Base-by-base conservation (phyloP, 2,797 vertebrate genomes). In the Botia almorhae region DNA sequence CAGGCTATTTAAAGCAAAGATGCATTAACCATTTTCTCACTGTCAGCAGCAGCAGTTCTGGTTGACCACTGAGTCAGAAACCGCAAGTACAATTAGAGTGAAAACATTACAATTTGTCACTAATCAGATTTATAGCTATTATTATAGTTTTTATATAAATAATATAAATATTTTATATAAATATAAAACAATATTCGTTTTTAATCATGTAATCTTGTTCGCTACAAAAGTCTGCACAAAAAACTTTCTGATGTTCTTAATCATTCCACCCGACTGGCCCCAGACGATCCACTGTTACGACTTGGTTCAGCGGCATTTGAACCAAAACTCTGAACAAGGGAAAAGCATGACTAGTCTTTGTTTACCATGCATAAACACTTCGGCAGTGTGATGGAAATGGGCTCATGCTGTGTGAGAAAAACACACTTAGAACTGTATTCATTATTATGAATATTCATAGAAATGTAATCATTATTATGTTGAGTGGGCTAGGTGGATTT, bases 1-100 rank as follows among this genome's bases (percentile, higher is more conserved):
- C 23, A 33, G 39, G 70, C 85, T 87, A 85, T 87, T 87, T 85
- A 85, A 83, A 87, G 85, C 21, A 7, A 7, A 36, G 65, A 64
- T 46, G 71, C 56, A 53, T 39, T 50, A 14, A 53, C 16, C 33
- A 43, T 77, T 65, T 39, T 58, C 3, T 12, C 64, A 13, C 21
- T 19, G n/a, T 74, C 82, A 21, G 39, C 36, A 29, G 46, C 19
- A 23, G 61, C 16, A 3, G 29, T 10, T 55, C 26, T 63, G 0
- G 23, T 17, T 71, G 55, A 39, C 8, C 43, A 2, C 19, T 23
- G 1, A 7, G 36, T 14, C 61, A 55, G 16, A 26, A 55, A 13
- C 23, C 6, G 51, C 12, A 23, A 33, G 11, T 11, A 51, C 36
- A 50, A 61, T 7, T 17, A 58, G 6, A 21, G 21, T 2, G 0